Base-by-base conservation (phyloP, 1,140 invertebrate species). In the Apis cerana region DNA sequence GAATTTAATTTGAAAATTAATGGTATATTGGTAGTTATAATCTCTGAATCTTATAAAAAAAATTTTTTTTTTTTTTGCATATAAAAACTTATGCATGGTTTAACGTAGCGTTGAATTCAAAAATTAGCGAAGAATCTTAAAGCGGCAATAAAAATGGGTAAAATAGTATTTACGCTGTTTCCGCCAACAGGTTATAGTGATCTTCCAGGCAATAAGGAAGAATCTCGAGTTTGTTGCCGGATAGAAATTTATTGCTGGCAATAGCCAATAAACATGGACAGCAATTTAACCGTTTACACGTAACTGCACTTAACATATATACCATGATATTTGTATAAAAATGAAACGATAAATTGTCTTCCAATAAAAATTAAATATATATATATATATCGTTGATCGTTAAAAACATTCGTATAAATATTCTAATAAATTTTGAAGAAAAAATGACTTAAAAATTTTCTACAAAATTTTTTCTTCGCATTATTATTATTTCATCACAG, bases 141-240 rank as follows among this genome's bases (percentile, higher is more conserved):
- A 56, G 12, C 21, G 19, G 54, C 8, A 56, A 72, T 72, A 56
- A 58, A 58, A 58, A 72, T 72, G 23, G 70, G 0, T 72, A 72
- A 72, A 72, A 72, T 72, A 72, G 54, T 56, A 72, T 17, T n/a
- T 58, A 13, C 5, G 19, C 52, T 27, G 52, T 58, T 64, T 58
- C 52, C 54, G 70, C 27, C 27, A 72, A 56, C 70, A 56, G 70
- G 70, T 56, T 56, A 33, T 43, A 58, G 70, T 43, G 70, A 56
- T 72, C 43, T 58, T 72, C 27, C 52, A 56, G 52, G 70, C 70
- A 72, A 72, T 72, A 72, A 72, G 70, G 70, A 72, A 72, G 52
- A 72, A 72, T 72, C 52, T 43, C 27, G 27, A 33, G 70, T 56
- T 72, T 72, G 70, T 56, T 72, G 52, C 52, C 12, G 52, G 52